phyloP scores from a whole-genome alignment of 2,113 vertebrate genomes.

The Acinonyx jubatus region DNA sequence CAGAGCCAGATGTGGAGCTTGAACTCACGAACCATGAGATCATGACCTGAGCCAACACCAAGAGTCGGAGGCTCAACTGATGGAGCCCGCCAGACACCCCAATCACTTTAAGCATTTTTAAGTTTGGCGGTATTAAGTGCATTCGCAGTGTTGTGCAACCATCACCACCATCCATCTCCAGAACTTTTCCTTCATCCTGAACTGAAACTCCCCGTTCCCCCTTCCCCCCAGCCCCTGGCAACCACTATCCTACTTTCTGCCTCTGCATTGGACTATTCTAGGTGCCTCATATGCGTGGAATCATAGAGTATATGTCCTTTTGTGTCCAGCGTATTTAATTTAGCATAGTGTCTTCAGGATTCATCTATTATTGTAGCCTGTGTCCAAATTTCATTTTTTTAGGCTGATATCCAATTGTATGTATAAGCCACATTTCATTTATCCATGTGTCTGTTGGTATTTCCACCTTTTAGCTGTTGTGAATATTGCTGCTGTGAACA shows the following conservation, averaged over 20 bases:
- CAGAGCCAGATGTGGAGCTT: too few species aligned
- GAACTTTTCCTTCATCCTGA: not conserved
- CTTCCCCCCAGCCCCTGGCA: too few species aligned
- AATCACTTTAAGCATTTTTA: too few species aligned
- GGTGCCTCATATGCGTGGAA: not conserved
- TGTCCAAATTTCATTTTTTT: not conserved
- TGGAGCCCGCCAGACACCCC: too few species aligned
- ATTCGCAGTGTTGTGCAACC: not conserved
- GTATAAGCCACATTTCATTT: not conserved
- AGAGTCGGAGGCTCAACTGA: too few species aligned
- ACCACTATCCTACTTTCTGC: not conserved
- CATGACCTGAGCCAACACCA: too few species aligned
- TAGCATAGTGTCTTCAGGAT: not conserved
- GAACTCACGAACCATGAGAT: too few species aligned
- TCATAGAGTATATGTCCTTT: not conserved
- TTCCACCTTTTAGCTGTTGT: not conserved
- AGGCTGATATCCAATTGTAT: not conserved
- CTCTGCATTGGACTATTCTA: not conserved
- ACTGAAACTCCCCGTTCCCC: not conserved
- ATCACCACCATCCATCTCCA: not conserved
- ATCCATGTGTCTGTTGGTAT: not conserved
- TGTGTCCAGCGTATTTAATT: not conserved
- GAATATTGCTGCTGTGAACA: not conserved
- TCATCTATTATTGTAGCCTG: not conserved
- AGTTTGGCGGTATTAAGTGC: not conserved